Conservation (phyloP, 1,140 invertebrate genomes). For the Heliconius himera region DNA sequence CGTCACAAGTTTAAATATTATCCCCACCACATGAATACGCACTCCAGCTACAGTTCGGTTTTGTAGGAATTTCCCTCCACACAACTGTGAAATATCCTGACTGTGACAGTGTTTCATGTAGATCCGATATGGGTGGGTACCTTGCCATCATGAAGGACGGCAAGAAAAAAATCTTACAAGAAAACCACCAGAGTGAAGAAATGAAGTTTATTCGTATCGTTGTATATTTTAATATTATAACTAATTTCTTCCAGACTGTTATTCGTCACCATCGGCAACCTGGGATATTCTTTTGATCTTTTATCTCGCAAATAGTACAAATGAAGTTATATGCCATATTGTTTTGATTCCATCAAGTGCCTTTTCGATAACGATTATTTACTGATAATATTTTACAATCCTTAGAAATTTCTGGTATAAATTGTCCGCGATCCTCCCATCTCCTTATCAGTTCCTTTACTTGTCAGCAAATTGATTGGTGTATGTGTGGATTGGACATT, state of each 20-base stretch:
- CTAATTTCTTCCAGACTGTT: not conserved
- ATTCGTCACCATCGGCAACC: conserved; percentile 24
- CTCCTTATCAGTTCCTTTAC: not conserved
- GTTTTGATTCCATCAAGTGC: conserved; percentile 33
- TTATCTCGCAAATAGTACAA: conserved; percentile 35
- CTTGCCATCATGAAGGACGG: too few relatives aligned
- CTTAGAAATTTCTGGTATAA: conserved; percentile 34
- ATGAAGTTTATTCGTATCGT: too few relatives aligned
- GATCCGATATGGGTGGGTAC: too few relatives aligned
- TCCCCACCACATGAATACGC: too few relatives aligned
- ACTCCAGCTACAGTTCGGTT: too few relatives aligned
- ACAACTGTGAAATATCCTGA: too few relatives aligned
- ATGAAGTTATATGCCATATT: conserved; percentile 29
- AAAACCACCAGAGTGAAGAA: too few relatives aligned
- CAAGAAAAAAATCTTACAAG: too few relatives aligned
- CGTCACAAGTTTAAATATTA: too few relatives aligned
- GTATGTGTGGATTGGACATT: not conserved
- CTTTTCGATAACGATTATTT: conserved; percentile 24
- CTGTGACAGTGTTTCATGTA: too few relatives aligned
- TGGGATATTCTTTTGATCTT: conserved; percentile 27
- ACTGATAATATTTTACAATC: conserved; percentile 32
- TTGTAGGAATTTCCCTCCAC: too few relatives aligned
- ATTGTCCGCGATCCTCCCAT: not conserved
- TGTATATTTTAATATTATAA: not conserved
- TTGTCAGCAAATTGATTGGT: not conserved